Conservation (phyloP, 2,888 invertebrate species). For the Teleiodes luculella region DNA sequence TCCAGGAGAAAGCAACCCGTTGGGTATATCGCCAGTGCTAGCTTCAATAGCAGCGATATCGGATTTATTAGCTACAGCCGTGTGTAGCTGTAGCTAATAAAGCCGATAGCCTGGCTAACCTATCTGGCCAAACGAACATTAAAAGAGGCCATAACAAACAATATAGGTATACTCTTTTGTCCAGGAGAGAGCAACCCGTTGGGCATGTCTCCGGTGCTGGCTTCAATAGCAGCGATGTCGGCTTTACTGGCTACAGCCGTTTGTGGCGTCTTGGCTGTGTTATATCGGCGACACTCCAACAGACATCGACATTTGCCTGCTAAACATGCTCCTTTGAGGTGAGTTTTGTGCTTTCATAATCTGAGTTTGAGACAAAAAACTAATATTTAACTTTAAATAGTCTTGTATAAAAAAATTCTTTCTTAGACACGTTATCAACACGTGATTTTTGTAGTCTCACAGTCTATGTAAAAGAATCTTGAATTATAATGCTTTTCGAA, state of each 20-base stretch:
- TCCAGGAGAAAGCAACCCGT: constrained; percentile 80
- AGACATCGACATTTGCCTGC: constrained; percentile 72
- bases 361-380: no score
- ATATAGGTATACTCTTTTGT: neutral
- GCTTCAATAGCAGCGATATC: constrained; percentile 88
- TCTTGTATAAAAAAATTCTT: no score
- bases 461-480: no score
- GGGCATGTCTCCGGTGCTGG: constrained; percentile 86
- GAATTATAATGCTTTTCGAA: no score
- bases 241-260: constrained; percentile 86
- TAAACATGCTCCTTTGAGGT: constrained; percentile 73
- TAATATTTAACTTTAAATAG: no score
- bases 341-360: no score
- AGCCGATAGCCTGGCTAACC: no score
- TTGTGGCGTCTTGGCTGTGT: constrained; percentile 85
- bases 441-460: no score
- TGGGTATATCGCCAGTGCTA: constrained; percentile 86
- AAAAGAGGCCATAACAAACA: no score
- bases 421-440: no score
- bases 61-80: constrained; percentile 85
- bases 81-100: no score
- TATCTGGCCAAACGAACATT: no score
- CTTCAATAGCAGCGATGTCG: constrained; percentile 87
- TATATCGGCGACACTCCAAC: constrained; percentile 81
- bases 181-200: constrained; percentile 81